A percentile compares a stretch with the other conserved stretches of the same genome.
phyloP scores from a whole-genome alignment of 2,888 invertebrate species.

The Conus canariensis region DNA sequence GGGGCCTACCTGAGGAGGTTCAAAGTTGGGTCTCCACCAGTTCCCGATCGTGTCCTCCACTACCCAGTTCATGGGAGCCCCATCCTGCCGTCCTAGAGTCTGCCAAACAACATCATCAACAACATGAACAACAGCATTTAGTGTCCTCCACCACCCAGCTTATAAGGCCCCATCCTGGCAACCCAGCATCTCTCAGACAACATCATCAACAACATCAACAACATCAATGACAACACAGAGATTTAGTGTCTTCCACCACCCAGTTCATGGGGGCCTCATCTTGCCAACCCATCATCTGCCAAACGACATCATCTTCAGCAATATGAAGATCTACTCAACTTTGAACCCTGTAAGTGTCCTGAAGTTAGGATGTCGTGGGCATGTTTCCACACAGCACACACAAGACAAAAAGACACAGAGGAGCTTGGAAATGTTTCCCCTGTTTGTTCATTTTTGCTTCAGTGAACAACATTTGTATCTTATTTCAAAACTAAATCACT shows the following conservation, averaged over 20 bases:
- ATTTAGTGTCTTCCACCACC: slow-evolving; percentile 92
- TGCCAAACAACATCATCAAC: slow-evolving; percentile 74
- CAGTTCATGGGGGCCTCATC: slow-evolving; percentile 96
- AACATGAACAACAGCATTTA: background rate
- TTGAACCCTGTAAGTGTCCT: too few relatives aligned
- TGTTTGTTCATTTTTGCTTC: too few relatives aligned
- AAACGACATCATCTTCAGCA: slow-evolving; percentile 29
- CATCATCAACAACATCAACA: too few relatives aligned
- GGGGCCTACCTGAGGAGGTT: slow-evolving; percentile 90
- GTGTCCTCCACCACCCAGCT: slow-evolving; percentile 99
- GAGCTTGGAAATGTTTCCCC: too few relatives aligned
- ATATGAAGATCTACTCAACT: too few relatives aligned
- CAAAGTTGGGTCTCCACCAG: slow-evolving; percentile 99
- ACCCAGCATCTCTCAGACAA: slow-evolving; percentile 88
- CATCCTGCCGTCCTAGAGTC: slow-evolving; percentile 97
- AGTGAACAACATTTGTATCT: too few relatives aligned
- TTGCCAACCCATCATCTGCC: slow-evolving; percentile 94
- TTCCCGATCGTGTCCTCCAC: slow-evolving; percentile 97
- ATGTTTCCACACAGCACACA: too few relatives aligned
- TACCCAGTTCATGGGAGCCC: slow-evolving; percentile 97
- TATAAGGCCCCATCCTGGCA: slow-evolving; percentile 93
- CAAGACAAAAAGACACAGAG: too few relatives aligned
- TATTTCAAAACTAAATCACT: too few relatives aligned
- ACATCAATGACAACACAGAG: too few relatives aligned
- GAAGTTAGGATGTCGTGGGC: too few relatives aligned